These are phyloP conservation scores for Chrysolophus pictus DNA, from an alignment of 2,797 vertebrate genomes.

Conservation along the genomic window DNA sequence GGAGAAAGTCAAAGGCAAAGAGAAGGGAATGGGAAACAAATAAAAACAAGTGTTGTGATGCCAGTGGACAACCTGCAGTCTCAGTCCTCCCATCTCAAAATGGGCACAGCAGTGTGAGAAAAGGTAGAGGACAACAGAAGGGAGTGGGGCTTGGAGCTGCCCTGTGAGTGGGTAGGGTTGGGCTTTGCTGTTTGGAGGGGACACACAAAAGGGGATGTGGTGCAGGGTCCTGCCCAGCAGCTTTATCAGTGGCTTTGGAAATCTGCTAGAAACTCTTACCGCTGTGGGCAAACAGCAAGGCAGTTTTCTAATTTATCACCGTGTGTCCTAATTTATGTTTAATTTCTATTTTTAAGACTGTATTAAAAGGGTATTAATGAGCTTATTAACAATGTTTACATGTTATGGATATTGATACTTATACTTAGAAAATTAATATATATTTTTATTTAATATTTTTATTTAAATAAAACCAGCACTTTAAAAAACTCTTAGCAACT, in stretches of 20 bases:
- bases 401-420: neutral
- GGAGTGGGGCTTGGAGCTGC: neutral
- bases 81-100: neutral
- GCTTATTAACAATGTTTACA: neutral
- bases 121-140: neutral
- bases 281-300: neutral
- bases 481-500: neutral
- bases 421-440: neutral
- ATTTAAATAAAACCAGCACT: neutral
- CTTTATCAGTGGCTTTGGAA: neutral
- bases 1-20: neutral
- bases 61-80: neutral
- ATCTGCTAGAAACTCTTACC: neutral
- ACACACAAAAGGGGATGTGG: neutral
- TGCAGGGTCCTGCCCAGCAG: neutral
- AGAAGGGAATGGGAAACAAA: neutral
- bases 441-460: conserved; percentile 2
- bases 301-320: neutral
- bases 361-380: neutral
- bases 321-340: neutral
- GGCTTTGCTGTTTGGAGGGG: neutral
- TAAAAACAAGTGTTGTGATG: neutral
- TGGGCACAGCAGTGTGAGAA: neutral
- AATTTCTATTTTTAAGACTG: neutral
- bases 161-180: too few species aligned